Conservation (phyloP, 2,797 vertebrate species). For the Crocodylus rhombifer region DNA sequence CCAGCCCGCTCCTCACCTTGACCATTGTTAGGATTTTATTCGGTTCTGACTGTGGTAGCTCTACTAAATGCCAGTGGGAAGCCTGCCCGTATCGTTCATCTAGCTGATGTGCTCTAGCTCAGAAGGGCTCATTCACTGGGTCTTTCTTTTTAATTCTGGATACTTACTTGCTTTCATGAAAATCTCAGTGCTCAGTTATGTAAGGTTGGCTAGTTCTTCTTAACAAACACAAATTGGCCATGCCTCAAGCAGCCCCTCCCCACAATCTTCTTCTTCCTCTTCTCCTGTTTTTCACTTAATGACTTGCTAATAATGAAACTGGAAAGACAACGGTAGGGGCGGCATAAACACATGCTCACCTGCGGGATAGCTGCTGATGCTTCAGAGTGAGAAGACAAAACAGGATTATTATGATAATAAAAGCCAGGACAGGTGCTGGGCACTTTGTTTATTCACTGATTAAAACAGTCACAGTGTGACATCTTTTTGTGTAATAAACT, state of each 20-base stretch:
- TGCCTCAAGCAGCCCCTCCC: constrained; percentile 42
- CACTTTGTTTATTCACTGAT: constrained; percentile 54
- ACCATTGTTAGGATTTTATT: constrained; percentile 57
- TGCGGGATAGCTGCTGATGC: constrained; percentile 39
- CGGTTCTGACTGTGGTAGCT: constrained; percentile 44
- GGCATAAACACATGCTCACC: constrained; percentile 71
- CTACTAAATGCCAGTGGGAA: constrained; percentile 62
- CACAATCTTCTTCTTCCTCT: neutral
- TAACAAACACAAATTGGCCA: constrained; percentile 60
- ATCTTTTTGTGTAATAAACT: constrained; percentile 42
- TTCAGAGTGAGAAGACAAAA: constrained; percentile 55
- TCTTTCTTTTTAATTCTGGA: constrained; percentile 53
- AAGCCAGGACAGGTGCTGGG: constrained; percentile 65
- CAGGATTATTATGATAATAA: constrained; percentile 70
- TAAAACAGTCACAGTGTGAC: constrained; percentile 56
- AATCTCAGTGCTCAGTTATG: constrained; percentile 70
- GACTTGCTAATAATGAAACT: constrained; percentile 78
- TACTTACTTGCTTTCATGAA: constrained; percentile 62
- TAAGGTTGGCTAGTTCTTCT: constrained; percentile 58
- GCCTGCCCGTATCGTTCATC: constrained; percentile 43
- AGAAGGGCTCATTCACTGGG: constrained; percentile 9
- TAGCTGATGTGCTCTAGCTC: constrained; percentile 26
- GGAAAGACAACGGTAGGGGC: constrained; percentile 76
- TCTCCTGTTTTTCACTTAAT: constrained; percentile 75
- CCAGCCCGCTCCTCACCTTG: constrained; percentile 64